These are phyloP conservation scores for Aradus depressus DNA, from an alignment of 2,888 invertebrate species.

Conservation along the genomic window DNA sequence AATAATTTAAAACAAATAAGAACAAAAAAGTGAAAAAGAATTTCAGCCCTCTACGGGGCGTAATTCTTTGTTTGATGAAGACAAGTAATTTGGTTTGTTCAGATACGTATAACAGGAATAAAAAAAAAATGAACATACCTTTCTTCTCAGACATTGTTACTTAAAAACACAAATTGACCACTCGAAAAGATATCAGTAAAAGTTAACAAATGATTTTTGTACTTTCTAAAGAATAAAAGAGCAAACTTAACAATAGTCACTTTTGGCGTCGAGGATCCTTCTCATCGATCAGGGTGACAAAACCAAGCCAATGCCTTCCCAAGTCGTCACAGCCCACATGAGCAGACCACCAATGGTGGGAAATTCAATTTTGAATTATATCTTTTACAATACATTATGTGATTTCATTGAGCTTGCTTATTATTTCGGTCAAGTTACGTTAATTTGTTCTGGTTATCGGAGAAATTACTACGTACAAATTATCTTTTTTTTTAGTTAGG, in stretches of 20 bases:
- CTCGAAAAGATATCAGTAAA: no score
- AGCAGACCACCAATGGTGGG: background rate
- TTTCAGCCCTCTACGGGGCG: slow-evolving; percentile 13
- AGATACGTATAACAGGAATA: slow-evolving; percentile 14
- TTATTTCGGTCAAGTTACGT: no score
- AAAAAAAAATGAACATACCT: slow-evolving; percentile 40
- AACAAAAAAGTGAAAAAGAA: slow-evolving; percentile 7
- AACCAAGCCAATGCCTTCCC: slow-evolving; percentile 15
- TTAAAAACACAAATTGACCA: background rate
- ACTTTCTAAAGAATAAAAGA: no score
- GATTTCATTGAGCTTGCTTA: no score
- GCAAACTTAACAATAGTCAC: slow-evolving; percentile 5
- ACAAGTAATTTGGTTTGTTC: background rate
- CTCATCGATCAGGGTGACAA: slow-evolving; percentile 15
- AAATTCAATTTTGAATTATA: no score
- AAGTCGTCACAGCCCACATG: slow-evolving; percentile 10
- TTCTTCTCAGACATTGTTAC: slow-evolving; percentile 45
- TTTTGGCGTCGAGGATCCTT: slow-evolving; percentile 16
- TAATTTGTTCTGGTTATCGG: no score
- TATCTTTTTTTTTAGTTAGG: no score
- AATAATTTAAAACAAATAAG: slow-evolving; percentile 3
- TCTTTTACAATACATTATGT: no score
- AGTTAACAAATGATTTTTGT: no score
- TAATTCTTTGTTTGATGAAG: slow-evolving; percentile 12
- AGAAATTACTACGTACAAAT: no score